Percentiles rank a stretch among this genome's conserved stretches.
These are phyloP conservation scores for Sylvia borin DNA, from an alignment of 2,797 vertebrate genomes.

Conservation along the genomic window DNA sequence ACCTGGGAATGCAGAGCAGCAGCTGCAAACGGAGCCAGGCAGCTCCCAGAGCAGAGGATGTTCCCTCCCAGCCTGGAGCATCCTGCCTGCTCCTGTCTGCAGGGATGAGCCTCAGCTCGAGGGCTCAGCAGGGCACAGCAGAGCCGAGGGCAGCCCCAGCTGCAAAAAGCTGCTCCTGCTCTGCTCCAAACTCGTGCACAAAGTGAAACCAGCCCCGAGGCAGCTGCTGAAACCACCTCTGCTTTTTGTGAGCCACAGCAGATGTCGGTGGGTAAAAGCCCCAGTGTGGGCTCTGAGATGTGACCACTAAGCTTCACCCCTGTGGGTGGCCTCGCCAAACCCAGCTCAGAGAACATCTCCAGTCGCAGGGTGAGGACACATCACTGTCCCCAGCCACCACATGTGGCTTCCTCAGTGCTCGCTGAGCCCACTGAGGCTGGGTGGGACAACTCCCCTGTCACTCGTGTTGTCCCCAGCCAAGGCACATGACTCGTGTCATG, in stretches of 20 bases:
- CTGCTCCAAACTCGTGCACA: neutral
- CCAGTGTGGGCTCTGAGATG: neutral
- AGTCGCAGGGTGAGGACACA: neutral
- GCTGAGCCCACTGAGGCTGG: neutral
- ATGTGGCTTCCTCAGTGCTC: fast-evolving
- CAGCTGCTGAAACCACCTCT: neutral
- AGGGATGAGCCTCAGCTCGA: fast-evolving
- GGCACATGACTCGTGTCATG: fast-evolving
- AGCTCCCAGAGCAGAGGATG: neutral
- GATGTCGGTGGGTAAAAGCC: neutral
- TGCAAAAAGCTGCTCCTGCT: neutral
- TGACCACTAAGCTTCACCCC: neutral
- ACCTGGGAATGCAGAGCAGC: neutral
- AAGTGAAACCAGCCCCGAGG: neutral
- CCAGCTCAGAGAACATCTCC: fast-evolving
- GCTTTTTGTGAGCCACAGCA: neutral
- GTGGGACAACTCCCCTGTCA: neutral
- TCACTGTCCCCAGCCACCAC: neutral
- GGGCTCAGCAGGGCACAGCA: neutral
- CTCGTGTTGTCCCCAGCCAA: fast-evolving
- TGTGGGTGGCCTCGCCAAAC: neutral
- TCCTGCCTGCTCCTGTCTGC: fast-evolving
- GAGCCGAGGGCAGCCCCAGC: fast-evolving
- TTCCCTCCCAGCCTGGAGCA: neutral
- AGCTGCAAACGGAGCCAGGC: neutral